Conservation (phyloP, 2,888 invertebrate species). For the Pomacea canaliculata region DNA sequence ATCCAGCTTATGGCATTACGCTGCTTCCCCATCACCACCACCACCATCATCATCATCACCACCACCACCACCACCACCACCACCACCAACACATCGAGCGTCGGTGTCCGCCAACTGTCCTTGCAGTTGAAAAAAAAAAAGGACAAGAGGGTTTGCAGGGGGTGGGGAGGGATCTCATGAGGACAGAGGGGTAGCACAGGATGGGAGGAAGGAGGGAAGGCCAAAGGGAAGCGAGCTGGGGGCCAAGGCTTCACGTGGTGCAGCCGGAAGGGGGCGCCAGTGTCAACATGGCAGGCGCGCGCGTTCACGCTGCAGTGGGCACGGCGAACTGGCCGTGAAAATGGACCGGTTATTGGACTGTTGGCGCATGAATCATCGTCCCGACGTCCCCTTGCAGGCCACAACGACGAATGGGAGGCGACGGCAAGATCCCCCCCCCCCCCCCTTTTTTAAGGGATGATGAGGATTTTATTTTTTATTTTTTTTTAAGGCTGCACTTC, state of each 20-base stretch:
- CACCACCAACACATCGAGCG: no score
- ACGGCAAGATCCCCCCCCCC: no score
- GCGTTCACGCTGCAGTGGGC: conserved; percentile 6
- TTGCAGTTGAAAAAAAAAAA: not conserved
- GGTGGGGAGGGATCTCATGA: not conserved
- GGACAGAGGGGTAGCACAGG: not conserved
- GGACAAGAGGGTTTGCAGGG: not conserved
- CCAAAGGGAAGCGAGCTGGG: not conserved
- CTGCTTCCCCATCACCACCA: no score
- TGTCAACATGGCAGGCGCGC: conserved; percentile 3
- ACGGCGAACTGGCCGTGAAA: conserved; percentile 10
- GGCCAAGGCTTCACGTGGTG: not conserved
- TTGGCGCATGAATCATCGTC: conserved; percentile 4
- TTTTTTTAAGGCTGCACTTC: no score
- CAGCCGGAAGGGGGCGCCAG: not conserved
- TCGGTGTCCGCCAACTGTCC: no score
- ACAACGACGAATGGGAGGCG: not conserved
- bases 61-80: no score
- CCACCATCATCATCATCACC: no score
- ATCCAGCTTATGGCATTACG: no score
- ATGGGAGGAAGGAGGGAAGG: not conserved
- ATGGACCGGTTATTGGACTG: conserved; percentile 12
- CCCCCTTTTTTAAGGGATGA: no score
- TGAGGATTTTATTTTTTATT: no score
- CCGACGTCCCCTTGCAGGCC: not conserved